phyloP scores from a whole-genome alignment of 2,888 invertebrate species.

The Calameuta idolon region DNA sequence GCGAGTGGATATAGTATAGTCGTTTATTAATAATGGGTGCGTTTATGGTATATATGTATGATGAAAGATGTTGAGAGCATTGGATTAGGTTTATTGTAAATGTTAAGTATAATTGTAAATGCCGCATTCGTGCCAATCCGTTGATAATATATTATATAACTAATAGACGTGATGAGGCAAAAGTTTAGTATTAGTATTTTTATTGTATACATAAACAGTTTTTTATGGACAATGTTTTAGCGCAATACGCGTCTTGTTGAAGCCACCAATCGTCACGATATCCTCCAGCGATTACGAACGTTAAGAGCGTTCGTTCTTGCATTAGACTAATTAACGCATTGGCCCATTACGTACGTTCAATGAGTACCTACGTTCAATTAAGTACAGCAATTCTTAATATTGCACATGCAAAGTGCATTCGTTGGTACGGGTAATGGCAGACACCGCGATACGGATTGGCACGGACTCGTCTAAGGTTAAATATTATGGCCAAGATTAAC shows the following conservation, averaged over 20 bases:
- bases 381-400: background rate
- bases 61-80: conserved; percentile 17
- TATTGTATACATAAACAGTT: conserved; percentile 11
- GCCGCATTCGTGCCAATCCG: conserved; percentile 6
- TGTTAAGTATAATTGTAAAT: conserved; percentile 20
- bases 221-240: background rate
- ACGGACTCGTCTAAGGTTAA: background rate
- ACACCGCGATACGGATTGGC: background rate
- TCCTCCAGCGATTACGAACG: background rate
- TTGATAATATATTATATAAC: background rate
- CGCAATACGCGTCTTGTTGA: background rate
- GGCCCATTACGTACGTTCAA: background rate
- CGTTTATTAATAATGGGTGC: conserved; percentile 22
- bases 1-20: conserved; percentile 22
- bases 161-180: conserved; percentile 7
- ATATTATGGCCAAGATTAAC: conserved; percentile 22
- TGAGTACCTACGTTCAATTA: background rate
- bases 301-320: background rate
- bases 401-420: background rate
- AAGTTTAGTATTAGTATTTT: background rate
- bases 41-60: conserved; percentile 15
- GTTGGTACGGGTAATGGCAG: background rate
- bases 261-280: background rate
- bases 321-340: background rate
- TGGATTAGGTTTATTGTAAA: conserved; percentile 21